These are phyloP conservation scores for Drosophila virilis DNA, from an alignment of 1,140 invertebrate genomes.

Conservation along the genomic window DNA sequence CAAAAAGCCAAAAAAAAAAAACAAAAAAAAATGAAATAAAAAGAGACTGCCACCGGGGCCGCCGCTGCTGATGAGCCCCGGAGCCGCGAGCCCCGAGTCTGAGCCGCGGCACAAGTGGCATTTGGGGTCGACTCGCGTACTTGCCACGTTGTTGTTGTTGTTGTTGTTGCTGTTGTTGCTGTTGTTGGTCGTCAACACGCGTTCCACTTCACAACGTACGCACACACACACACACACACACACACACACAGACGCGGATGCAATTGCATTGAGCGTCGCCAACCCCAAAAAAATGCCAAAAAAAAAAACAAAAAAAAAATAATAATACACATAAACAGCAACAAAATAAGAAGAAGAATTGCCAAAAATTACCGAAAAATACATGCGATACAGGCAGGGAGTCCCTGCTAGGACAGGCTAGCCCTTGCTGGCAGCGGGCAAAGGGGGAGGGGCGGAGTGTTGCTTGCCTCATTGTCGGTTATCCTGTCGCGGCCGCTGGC, in stretches of 20 bases:
- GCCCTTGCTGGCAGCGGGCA: neutral
- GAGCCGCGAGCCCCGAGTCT: neutral
- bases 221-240: constrained; percentile 52
- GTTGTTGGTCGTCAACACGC: constrained; percentile 46
- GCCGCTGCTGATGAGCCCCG: constrained; percentile 54
- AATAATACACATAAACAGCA: constrained; percentile 2
- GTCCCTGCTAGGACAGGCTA: neutral
- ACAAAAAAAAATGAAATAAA: constrained; percentile 35
- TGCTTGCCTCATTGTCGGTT: constrained; percentile 46
- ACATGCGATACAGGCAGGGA: constrained; percentile 41
- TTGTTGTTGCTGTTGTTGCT: constrained; percentile 7
- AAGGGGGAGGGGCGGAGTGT: neutral
- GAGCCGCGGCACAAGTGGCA: constrained; percentile 49
- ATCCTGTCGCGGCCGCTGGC: constrained; percentile 43
- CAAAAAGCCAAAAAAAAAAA: constrained; percentile 18
- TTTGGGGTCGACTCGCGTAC: constrained; percentile 43
- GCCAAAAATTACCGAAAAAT: constrained; percentile 68
- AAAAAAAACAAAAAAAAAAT: constrained; percentile 29
- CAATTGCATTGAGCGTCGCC: constrained; percentile 63
- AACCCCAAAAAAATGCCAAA: constrained; percentile 61
- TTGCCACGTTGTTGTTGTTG: constrained; percentile 7
- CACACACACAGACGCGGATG: constrained; percentile 43
- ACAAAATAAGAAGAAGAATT: constrained; percentile 50
- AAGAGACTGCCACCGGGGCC: constrained; percentile 42
- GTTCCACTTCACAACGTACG: constrained; percentile 78